Evolutionary conservation across 2,888 invertebrate species (phyloP).

Genomic region (Amaurobius ferox): DNA sequence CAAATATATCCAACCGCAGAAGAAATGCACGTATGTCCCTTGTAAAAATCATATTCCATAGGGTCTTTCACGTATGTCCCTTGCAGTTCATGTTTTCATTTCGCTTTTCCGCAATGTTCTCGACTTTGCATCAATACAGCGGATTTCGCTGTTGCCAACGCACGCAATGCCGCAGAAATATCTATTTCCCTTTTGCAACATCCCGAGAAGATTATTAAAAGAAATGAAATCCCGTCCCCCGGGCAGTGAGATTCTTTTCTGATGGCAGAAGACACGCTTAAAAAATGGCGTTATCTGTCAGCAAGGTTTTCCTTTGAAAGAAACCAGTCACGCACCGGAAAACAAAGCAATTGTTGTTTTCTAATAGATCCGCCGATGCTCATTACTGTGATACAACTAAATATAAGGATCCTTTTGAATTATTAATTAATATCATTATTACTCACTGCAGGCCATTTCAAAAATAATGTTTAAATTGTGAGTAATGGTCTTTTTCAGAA

Average conservation of each 20-base stretch:
- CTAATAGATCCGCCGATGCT: not conserved
- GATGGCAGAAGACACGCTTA: constrained; percentile 12
- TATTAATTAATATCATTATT: not conserved
- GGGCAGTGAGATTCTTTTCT: not conserved
- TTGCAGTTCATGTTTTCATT: no score
- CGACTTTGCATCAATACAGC: no score
- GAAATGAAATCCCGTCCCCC: constrained; percentile 2
- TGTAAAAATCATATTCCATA: no score
- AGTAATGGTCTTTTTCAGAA: no score
- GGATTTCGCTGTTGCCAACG: not conserved
- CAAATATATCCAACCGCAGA: no score
- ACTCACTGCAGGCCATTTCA: no score
- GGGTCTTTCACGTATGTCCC: no score
- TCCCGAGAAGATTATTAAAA: constrained; percentile 6
- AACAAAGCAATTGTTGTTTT: not conserved
- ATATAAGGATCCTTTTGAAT: not conserved
- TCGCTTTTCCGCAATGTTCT: no score
- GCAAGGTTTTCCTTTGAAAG: not conserved
- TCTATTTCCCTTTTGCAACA: constrained; percentile 5
- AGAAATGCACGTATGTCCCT: no score
- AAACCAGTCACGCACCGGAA: not conserved
- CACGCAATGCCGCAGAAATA: not conserved
- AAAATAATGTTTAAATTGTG: no score
- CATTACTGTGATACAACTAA: not conserved
- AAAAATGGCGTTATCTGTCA: constrained; percentile 9